phyloP scores from a whole-genome alignment of 1,140 invertebrate species.

The Drosophila melanica region DNA sequence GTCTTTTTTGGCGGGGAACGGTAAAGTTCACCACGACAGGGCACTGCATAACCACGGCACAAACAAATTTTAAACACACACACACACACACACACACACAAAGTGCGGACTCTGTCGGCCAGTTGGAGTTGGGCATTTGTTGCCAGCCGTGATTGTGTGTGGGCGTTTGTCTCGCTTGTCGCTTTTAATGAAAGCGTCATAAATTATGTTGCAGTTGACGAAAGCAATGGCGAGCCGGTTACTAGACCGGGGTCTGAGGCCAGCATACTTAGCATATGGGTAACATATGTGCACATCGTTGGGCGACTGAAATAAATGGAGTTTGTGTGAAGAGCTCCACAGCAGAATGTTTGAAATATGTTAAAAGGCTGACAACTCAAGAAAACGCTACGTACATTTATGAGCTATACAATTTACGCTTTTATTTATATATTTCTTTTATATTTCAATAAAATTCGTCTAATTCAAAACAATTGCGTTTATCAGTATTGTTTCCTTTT shows the following conservation, averaged over 20 bases:
- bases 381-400: slow-evolving; percentile 21
- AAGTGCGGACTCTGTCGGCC: slow-evolving; percentile 18
- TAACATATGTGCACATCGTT: slow-evolving; percentile 39
- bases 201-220: slow-evolving; percentile 84
- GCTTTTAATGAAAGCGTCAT: slow-evolving; percentile 83
- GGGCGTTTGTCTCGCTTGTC: slow-evolving; percentile 79
- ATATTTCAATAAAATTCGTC: neutral
- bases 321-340: slow-evolving; percentile 1
- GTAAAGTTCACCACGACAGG: neutral
- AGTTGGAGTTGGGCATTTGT: slow-evolving; percentile 56
- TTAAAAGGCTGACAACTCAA: slow-evolving; percentile 24
- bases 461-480: neutral
- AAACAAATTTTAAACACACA: slow-evolving; percentile 59
- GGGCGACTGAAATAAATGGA: slow-evolving; percentile 15
- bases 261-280: slow-evolving; percentile 66
- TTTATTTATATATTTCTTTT: neutral
- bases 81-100: slow-evolving; percentile 49
- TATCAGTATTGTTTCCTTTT: neutral
- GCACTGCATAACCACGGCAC: neutral
- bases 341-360: slow-evolving; percentile 12
- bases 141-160: slow-evolving; percentile 73
- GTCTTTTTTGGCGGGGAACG: neutral
- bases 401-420: neutral
- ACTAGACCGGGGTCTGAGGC: slow-evolving; percentile 22
- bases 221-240: slow-evolving; percentile 65